These are phyloP conservation scores for Paelopatides confundens DNA, from an alignment of 53 echinoderm and acorn worm genomes.

Conservation along the genomic window DNA sequence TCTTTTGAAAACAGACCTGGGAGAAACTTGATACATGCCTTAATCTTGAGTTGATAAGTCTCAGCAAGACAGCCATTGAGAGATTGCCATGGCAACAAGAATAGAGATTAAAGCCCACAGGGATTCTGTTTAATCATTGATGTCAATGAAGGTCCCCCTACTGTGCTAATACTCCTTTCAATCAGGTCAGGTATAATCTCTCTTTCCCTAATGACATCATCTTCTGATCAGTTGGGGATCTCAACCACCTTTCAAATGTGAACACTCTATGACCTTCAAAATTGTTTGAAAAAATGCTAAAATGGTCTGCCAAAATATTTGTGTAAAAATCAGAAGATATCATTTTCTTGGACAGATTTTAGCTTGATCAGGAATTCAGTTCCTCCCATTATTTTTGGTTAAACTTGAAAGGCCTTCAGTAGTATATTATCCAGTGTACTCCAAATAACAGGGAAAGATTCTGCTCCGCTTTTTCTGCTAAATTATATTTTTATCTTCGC, in stretches of 20 bases:
- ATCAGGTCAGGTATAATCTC: not conserved
- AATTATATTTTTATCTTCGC: too few species aligned
- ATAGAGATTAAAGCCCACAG: not conserved
- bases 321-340: too few species aligned
- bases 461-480: too few species aligned
- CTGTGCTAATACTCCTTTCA: not conserved
- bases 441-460: too few species aligned
- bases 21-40: not conserved
- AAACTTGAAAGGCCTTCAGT: too few species aligned
- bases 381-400: too few species aligned
- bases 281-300: not conserved
- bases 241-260: not conserved
- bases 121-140: not conserved
- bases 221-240: constrained; percentile 11
- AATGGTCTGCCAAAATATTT: too few species aligned
- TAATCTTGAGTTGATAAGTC: not conserved
- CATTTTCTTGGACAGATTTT: too few species aligned
- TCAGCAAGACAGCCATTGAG: not conserved
- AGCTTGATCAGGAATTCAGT: too few species aligned
- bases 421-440: too few species aligned
- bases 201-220: constrained; percentile 19
- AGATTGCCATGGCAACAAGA: not conserved
- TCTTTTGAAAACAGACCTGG: too few species aligned
- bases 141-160: not conserved
- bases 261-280: not conserved